Conservation (phyloP, 2,888 invertebrate species). For the Dryadula phaetusa region DNA sequence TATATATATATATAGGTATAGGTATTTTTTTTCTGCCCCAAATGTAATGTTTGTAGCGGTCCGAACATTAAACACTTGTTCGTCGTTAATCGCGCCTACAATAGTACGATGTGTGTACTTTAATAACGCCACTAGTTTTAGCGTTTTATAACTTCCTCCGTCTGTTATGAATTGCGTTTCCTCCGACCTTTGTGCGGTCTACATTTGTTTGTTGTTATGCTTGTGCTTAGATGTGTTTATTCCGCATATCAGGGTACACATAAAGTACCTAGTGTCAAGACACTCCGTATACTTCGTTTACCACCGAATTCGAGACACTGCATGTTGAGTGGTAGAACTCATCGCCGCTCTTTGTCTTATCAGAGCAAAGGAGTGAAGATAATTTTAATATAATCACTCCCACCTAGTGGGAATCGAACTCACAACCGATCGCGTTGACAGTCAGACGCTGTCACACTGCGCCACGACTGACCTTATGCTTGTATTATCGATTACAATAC, state of each 20-base stretch:
- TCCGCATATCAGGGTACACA: no score
- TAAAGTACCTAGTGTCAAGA: no score
- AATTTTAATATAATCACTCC: no score
- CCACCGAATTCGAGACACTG: no score
- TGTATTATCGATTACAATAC: not conserved
- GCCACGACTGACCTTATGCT: no score
- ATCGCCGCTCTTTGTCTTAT: no score
- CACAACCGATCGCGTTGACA: no score
- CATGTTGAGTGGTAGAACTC: no score
- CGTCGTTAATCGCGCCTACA: conserved; percentile 23
- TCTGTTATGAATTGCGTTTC: conserved; percentile 44
- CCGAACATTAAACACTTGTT: conserved; percentile 21
- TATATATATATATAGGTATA: not conserved
- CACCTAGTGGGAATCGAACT: no score
- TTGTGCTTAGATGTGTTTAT: not conserved
- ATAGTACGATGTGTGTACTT: conserved; percentile 11
- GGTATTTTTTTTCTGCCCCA: not conserved
- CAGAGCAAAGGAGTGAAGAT: no score
- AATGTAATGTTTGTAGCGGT: not conserved
- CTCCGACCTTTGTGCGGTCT: conserved; percentile 39
- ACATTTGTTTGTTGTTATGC: conserved; percentile 15
- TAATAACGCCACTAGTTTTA: conserved; percentile 32
- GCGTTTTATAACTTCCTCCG: conserved; percentile 46
- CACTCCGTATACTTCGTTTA: no score
- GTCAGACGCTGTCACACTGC: no score